Conservation (phyloP, 2,113 vertebrate genomes). For the Upupa epops region DNA sequence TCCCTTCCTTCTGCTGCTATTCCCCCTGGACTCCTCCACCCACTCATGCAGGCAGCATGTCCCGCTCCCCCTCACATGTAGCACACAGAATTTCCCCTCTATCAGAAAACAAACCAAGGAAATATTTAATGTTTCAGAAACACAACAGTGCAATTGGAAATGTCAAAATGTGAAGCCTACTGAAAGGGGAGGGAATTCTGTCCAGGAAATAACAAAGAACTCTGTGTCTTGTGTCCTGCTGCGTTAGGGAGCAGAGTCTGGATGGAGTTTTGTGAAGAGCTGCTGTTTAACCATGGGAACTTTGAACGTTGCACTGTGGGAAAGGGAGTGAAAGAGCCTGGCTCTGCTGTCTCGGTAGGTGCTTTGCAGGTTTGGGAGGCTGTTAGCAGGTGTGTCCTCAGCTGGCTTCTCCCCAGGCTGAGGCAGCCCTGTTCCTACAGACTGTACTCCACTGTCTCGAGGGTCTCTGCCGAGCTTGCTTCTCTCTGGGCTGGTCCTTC, state of each 20-base stretch:
- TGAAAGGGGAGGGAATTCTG: neutral
- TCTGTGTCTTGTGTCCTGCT: neutral
- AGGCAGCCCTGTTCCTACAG: neutral
- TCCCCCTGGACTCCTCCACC: neutral
- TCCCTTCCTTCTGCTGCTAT: neutral
- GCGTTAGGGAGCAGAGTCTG: neutral
- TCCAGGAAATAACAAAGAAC: neutral
- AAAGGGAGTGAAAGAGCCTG: neutral
- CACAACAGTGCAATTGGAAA: neutral
- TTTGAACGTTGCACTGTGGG: neutral
- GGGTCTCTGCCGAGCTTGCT: neutral
- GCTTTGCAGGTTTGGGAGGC: neutral
- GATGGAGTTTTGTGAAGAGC: neutral
- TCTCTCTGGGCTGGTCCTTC: rapidly evolving
- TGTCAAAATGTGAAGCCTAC: neutral
- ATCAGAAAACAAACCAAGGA: neutral
- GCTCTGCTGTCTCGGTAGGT: neutral
- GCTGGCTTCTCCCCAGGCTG: neutral
- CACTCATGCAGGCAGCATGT: neutral
- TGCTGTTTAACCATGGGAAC: rapidly evolving
- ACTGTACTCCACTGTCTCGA: rapidly evolving
- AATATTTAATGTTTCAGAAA: neutral
- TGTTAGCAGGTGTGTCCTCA: neutral
- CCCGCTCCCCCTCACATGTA: conserved; percentile 19
- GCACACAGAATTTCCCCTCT: rapidly evolving